Evolutionary conservation across 2,888 invertebrate species (phyloP).

Genomic region (Zaprionus lineosus): DNA sequence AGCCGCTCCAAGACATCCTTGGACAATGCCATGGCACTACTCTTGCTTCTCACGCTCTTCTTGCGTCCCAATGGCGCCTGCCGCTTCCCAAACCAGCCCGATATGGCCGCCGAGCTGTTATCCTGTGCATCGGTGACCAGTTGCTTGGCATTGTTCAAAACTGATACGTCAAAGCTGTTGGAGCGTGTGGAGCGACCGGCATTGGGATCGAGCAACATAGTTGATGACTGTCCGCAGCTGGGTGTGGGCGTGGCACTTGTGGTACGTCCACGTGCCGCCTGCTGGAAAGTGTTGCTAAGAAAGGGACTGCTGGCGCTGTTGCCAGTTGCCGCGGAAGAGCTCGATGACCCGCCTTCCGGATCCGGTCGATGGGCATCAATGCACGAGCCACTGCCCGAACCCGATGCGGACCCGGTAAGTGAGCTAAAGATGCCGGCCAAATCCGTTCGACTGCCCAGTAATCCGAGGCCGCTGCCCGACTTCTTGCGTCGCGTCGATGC

Average conservation of each 20-base stretch:
- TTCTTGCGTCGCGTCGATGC: conserved; percentile 79
- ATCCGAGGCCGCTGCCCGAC: conserved; percentile 83
- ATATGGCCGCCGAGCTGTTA: conserved; percentile 84
- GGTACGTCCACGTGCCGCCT: conserved; percentile 65
- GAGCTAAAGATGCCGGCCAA: conserved; percentile 88
- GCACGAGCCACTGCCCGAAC: conserved; percentile 86
- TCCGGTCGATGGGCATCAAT: conserved; percentile 85
- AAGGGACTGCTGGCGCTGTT: conserved; percentile 51
- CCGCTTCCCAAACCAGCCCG: conserved; percentile 90
- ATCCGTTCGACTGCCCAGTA: conserved; percentile 92
- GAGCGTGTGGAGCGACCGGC: conserved; percentile 87
- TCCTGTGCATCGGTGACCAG: conserved; percentile 82
- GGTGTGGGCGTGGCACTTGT: conserved; percentile 73
- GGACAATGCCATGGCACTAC: conserved; percentile 83
- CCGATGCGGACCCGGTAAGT: conserved; percentile 87
- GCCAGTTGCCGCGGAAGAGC: conserved; percentile 59
- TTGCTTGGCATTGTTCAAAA: conserved; percentile 85
- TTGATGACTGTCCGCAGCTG: conserved; percentile 46
- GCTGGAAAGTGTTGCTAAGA: conserved; percentile 61
- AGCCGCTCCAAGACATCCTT: conserved; percentile 86
- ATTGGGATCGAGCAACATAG: conserved; percentile 80
- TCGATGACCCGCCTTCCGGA: conserved; percentile 61
- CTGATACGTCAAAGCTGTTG: conserved; percentile 92
- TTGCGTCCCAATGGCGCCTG: conserved; percentile 90
- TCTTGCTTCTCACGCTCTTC: conserved; percentile 84